phyloP scores from a whole-genome alignment of 2,888 invertebrate species.

The Autographa gamma region DNA sequence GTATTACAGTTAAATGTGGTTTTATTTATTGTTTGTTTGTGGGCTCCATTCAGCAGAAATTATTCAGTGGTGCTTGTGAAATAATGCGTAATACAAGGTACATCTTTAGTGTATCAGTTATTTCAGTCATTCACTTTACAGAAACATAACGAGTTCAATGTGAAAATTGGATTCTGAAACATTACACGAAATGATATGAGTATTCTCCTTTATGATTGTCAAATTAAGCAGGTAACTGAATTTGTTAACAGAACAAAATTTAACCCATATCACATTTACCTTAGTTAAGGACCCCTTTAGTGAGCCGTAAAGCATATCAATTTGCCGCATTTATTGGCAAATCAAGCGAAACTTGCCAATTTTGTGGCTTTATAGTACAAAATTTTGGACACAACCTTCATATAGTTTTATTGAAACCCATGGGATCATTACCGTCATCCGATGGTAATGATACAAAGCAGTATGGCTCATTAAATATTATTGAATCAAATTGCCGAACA shows the following conservation, averaged over 20 bases:
- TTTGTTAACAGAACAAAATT: constrained; percentile 19
- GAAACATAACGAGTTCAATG: too few relatives aligned
- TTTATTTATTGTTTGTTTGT: not conserved
- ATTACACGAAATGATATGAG: too few relatives aligned
- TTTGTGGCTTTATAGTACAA: constrained; percentile 77
- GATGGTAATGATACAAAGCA: constrained; percentile 81
- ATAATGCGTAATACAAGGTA: not conserved
- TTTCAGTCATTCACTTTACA: too few relatives aligned
- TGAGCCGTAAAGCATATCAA: constrained; percentile 81
- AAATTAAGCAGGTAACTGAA: not conserved
- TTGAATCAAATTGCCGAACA: constrained; percentile 53
- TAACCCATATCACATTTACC: constrained; percentile 32
- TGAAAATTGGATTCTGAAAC: too few relatives aligned
- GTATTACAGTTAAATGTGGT: not conserved
- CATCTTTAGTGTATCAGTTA: too few relatives aligned
- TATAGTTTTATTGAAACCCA: constrained; percentile 73
- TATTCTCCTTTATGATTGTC: not conserved
- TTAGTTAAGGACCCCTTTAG: constrained; percentile 70
- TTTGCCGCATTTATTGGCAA: constrained; percentile 77
- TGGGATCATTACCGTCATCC: constrained; percentile 80
- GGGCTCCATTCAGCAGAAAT: not conserved
- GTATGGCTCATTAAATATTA: constrained; percentile 72
- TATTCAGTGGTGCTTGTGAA: not conserved
- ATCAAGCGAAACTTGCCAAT: constrained; percentile 79
- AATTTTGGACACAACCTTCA: constrained; percentile 73